These are phyloP conservation scores for Biston betularia DNA, from an alignment of 2,888 invertebrate genomes.

Conservation along the genomic window DNA sequence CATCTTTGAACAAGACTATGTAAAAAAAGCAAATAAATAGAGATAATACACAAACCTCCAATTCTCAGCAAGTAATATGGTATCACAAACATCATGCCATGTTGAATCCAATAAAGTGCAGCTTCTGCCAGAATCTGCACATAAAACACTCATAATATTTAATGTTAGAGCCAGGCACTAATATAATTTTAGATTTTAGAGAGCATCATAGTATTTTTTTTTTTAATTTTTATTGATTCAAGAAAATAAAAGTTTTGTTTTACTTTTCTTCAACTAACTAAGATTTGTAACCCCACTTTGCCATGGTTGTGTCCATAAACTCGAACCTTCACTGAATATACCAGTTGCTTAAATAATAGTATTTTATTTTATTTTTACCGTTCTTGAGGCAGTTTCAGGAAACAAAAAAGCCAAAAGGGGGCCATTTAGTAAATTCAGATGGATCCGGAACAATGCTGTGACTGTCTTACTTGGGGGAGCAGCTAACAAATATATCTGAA, in stretches of 20 bases:
- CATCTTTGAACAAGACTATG: too few relatives aligned
- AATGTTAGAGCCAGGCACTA: neutral
- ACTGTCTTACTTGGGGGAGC: conserved; percentile 94
- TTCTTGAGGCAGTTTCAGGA: conserved; percentile 97
- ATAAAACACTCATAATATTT: neutral
- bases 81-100: conserved; percentile 97
- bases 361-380: conserved; percentile 88
- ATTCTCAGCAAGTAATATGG: conserved; percentile 96
- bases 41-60: conserved; percentile 89
- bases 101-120: conserved; percentile 98
- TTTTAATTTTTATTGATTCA: too few relatives aligned
- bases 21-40: too few relatives aligned
- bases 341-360: neutral
- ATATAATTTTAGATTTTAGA: neutral
- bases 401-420: conserved; percentile 96
- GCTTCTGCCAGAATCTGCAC: conserved; percentile 95
- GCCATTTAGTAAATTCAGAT: conserved; percentile 97
- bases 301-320: too few relatives aligned
- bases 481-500: conserved; percentile 94
- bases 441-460: conserved; percentile 94
- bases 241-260: too few relatives aligned
- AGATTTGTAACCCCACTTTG: too few relatives aligned
- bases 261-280: too few relatives aligned
- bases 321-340: too few relatives aligned
- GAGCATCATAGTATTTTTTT: too few relatives aligned